Evolutionary conservation across 2,888 invertebrate genomes (phyloP).

Genomic region (Sinohyriopsis cumingii): DNA sequence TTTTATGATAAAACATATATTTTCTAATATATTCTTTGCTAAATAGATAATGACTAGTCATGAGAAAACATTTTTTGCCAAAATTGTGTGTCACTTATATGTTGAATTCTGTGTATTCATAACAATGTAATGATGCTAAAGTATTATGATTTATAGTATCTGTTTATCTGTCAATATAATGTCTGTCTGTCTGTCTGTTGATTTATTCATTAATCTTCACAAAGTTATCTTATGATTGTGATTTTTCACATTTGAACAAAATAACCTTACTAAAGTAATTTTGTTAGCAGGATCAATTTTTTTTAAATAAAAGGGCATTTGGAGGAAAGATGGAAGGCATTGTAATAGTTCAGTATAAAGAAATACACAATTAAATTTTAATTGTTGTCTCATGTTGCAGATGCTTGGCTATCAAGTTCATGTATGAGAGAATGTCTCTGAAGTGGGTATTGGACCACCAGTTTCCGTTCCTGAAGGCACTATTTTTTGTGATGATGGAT

Average conservation of each 20-base stretch:
- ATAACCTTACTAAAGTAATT: no score
- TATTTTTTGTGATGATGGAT: slow-evolving; percentile 71
- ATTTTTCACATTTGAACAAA: no score
- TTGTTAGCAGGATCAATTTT: not conserved
- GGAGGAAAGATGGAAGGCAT: not conserved
- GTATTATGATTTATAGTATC: no score
- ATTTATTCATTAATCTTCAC: no score
- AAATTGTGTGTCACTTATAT: no score
- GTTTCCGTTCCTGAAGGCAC: slow-evolving; percentile 69
- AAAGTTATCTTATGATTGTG: no score
- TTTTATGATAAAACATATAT: not conserved
- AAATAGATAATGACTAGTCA: no score
- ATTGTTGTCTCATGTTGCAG: slow-evolving; percentile 36
- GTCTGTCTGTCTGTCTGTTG: no score
- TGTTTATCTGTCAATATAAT: no score
- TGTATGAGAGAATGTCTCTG: slow-evolving; percentile 69
- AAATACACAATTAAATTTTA: not conserved
- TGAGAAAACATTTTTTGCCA: no score
- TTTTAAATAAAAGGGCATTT: not conserved
- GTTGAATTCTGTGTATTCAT: no score
- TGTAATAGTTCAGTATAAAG: not conserved
- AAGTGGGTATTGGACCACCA: slow-evolving; percentile 71
- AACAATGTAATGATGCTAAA: no score
- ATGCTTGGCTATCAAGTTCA: slow-evolving; percentile 68
- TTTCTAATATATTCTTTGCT: not conserved